Percentiles rank a stretch among this genome's conserved stretches.
Conservation (phyloP, 2,113 vertebrate genomes). For the Glareola pratincola region DNA sequence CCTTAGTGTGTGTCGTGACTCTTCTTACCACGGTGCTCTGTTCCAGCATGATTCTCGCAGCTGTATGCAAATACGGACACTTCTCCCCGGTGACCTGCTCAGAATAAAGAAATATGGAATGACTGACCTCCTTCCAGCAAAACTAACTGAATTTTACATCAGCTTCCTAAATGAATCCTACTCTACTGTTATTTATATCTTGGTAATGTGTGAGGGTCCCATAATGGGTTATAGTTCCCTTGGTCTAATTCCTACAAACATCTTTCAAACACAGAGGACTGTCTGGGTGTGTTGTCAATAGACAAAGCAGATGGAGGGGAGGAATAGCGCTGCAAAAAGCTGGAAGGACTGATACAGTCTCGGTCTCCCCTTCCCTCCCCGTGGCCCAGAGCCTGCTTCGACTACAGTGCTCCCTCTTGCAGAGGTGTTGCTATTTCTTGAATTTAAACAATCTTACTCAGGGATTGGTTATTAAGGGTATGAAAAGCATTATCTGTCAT, state of each 20-base stretch:
- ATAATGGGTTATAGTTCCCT: not conserved
- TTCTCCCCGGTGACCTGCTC: conserved; percentile 17
- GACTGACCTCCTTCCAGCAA: not conserved
- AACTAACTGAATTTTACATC: not conserved
- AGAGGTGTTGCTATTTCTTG: not conserved
- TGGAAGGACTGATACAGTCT: not conserved
- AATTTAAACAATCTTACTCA: not conserved
- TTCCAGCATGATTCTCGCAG: conserved; percentile 73
- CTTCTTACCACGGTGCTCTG: conserved; percentile 80
- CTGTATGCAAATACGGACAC: conserved; percentile 76
- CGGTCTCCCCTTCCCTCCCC: fast-evolving
- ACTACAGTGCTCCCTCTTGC: not conserved
- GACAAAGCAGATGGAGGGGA: not conserved
- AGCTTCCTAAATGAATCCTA: not conserved
- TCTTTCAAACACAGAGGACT: not conserved
- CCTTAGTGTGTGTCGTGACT: conserved; percentile 79
- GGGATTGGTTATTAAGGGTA: not conserved
- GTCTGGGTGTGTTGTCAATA: not conserved
- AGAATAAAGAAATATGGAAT: not conserved
- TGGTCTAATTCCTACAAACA: not conserved
- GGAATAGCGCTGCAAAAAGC: not conserved
- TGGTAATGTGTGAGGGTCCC: not conserved
- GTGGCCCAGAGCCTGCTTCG: not conserved
- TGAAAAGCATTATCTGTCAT: not conserved
- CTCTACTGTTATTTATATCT: not conserved